These are phyloP conservation scores for Galeopterus variegatus DNA, from an alignment of 2,113 vertebrate genomes.

Conservation along the genomic window DNA sequence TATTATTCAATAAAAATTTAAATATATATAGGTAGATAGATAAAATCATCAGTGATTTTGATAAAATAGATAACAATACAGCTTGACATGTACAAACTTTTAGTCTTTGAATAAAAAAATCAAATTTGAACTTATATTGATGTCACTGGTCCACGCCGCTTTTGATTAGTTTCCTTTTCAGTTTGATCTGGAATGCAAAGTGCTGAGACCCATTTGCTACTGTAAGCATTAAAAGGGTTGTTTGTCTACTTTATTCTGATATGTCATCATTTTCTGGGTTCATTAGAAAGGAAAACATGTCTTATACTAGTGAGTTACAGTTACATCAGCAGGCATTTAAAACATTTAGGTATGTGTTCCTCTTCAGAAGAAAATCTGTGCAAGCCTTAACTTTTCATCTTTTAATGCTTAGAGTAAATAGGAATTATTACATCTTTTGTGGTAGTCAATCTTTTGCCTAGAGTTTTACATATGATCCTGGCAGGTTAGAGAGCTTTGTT, in stretches of 20 bases:
- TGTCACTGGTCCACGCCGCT: background rate
- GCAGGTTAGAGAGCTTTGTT: background rate
- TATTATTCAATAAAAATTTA: too few species aligned
- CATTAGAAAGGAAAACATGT: slow-evolving; percentile 73
- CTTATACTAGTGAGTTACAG: slow-evolving; percentile 55
- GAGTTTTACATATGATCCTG: slow-evolving; percentile 29
- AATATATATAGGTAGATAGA: too few species aligned
- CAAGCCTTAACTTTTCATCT: slow-evolving; percentile 10
- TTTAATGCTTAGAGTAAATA: slow-evolving; percentile 11
- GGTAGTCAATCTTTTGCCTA: background rate
- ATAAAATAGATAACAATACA: background rate
- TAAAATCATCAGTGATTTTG: background rate
- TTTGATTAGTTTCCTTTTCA: slow-evolving; percentile 43
- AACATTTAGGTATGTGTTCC: slow-evolving; percentile 49
- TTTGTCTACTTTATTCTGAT: slow-evolving; percentile 56
- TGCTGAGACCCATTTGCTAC: slow-evolving; percentile 40
- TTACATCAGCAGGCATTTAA: slow-evolving; percentile 68
- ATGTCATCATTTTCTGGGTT: slow-evolving; percentile 70
- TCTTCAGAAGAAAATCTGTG: slow-evolving; percentile 48
- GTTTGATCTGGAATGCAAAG: slow-evolving; percentile 16
- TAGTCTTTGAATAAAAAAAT: slow-evolving; percentile 10
- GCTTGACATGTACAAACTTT: background rate
- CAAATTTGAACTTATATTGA: background rate
- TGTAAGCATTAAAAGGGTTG: slow-evolving; percentile 39
- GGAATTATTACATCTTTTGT: slow-evolving; percentile 37